Evolutionary conservation across 2,888 invertebrate species (phyloP).

Genomic region (Mimachlamys varia): DNA sequence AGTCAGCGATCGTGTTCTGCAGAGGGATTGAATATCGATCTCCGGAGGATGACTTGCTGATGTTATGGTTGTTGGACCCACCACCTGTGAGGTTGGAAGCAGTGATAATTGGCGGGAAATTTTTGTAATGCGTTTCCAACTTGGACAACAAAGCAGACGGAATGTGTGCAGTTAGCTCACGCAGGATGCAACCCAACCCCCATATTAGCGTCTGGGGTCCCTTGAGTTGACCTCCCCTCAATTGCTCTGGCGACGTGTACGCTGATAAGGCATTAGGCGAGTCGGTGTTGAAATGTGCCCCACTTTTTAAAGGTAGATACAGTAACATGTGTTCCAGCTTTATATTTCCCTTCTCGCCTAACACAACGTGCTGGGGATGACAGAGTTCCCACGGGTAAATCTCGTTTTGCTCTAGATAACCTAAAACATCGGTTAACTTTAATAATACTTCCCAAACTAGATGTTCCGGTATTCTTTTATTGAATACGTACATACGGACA

Average conservation of each 20-base stretch:
- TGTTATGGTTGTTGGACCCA: neutral
- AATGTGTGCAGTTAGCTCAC: constrained; percentile 62
- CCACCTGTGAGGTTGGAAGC: constrained; percentile 1
- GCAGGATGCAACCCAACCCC: constrained; percentile 69
- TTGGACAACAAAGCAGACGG: constrained; percentile 49
- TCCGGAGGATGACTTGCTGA: neutral
- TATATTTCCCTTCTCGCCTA: constrained; percentile 66
- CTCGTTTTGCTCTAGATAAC: constrained; percentile 65
- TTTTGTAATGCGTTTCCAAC: constrained; percentile 31
- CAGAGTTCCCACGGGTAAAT: constrained; percentile 68
- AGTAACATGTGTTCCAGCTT: constrained; percentile 73
- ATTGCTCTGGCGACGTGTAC: constrained; percentile 64
- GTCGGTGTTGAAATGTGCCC: constrained; percentile 61
- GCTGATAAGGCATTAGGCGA: constrained; percentile 53
- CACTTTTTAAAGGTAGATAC: constrained; percentile 65
- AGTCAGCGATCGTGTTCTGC: constrained; percentile 11
- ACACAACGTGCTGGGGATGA: constrained; percentile 68
- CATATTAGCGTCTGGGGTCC: constrained; percentile 62
- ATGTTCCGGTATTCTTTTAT: constrained; percentile 67
- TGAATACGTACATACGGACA: constrained; percentile 65
- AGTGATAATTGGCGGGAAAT: constrained; percentile 26
- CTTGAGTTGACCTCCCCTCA: constrained; percentile 52
- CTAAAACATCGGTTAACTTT: constrained; percentile 70
- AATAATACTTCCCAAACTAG: constrained; percentile 69
- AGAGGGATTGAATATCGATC: constrained; percentile 12